Base-by-base conservation (phyloP, 2,797 vertebrate genomes). In the Tolypeutes matacus region DNA sequence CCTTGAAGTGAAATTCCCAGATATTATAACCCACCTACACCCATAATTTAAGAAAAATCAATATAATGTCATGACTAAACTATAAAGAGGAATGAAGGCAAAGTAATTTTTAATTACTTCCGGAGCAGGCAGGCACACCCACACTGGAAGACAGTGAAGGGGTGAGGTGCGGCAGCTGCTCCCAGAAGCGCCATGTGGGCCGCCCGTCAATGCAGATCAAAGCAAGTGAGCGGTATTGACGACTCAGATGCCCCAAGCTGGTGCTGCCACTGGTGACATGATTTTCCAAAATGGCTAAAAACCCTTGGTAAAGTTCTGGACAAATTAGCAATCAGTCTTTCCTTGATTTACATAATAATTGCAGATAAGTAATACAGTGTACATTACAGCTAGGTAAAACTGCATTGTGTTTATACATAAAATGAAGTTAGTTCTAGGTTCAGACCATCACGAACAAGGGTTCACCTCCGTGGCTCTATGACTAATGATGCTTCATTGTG, bases 81-180 rank as follows among this genome's bases (percentile, higher is more conserved):
- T 27, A 1, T 34, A 64, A 56, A 86, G 56, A 53, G 56, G 23
- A 69, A 13, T 2, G 29, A 78, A 85, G 58, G 46, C 34, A 34
- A 62, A 76, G n/a, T 39, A 6, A 58, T 42, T 58, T 21, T 3
- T 23, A 29, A 64, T 13, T 5, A 31, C 27, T 73, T 53, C 36
- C 0, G 4, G 80, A 0, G 20, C n/a, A 56, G 31, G 42, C 1
- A 3, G 31, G 42, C 1, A 3, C 34, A 12, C 69, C 1, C 0
- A 7, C 56, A 72, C 62, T 23, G 62, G 75, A 23, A 0, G 31
- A 53, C 42, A 14, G 6, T 0, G 23, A n/a, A 0, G 36, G 25
- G 49, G 21, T 58, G 27, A 42, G 51, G 34, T 51, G 64, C 65
- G 51, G 73, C 53, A 5, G 11, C 5, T 25, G 60, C 12, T 13